A percentile compares a stretch with the other conserved stretches of the same genome.
These are phyloP conservation scores for Heptranchias perlo DNA, from an alignment of 2,113 vertebrate species.

Conservation along the genomic window DNA sequence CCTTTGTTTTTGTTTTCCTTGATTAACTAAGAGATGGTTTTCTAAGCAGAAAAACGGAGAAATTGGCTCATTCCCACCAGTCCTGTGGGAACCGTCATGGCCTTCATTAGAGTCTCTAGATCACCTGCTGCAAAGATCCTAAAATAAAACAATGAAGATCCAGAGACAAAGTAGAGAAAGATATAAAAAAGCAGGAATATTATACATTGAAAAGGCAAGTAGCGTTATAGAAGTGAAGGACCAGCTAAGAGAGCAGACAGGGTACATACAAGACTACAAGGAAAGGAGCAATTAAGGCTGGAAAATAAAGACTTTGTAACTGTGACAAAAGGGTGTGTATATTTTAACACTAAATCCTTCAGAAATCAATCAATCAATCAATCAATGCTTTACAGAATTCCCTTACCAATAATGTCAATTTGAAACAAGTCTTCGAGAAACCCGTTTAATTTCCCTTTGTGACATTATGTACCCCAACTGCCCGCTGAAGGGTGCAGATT, in stretches of 20 bases:
- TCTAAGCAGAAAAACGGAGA: not conserved
- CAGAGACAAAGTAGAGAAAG: not conserved
- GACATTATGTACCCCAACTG: not conserved
- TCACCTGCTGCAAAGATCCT: not conserved
- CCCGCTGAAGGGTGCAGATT: not conserved
- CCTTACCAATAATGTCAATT: not conserved
- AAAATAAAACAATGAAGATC: not conserved
- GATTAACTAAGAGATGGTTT: not conserved
- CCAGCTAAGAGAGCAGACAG: too few relatives aligned
- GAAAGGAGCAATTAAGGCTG: too few relatives aligned
- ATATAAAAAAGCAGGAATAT: not conserved
- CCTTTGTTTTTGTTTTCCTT: not conserved
- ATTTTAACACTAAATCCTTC: too few relatives aligned
- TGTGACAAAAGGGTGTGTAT: too few relatives aligned
- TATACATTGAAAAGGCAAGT: too few relatives aligned
- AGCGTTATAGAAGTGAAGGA: too few relatives aligned
- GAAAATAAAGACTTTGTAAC: too few relatives aligned
- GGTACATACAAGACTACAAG: too few relatives aligned
- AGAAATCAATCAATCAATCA: too few relatives aligned
- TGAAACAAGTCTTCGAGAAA: not conserved
- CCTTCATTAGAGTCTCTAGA: not conserved
- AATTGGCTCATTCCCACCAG: not conserved
- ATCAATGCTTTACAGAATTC: not conserved
- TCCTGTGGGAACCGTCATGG: not conserved
- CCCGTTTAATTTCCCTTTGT: not conserved